Conservation (phyloP, 2,888 invertebrate genomes). For the Cactoblastis cactorum region DNA sequence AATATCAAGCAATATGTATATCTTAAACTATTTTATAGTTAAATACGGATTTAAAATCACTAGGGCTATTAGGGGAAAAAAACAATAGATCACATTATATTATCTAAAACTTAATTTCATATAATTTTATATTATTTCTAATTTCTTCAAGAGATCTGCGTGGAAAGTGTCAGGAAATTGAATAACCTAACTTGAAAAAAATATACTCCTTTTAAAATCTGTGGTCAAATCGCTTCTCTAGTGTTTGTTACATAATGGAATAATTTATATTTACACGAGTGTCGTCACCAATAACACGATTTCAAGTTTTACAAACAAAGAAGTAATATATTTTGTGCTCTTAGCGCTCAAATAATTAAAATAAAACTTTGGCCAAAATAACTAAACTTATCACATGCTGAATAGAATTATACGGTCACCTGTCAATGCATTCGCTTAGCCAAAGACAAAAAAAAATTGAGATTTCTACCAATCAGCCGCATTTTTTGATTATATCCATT, state of each 20-base stretch:
- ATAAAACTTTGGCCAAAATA: constrained; percentile 67
- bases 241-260: neutral
- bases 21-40: no score
- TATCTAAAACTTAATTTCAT: no score
- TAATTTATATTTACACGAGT: neutral
- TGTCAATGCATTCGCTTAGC: neutral
- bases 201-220: neutral
- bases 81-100: neutral
- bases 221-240: neutral
- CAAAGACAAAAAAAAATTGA: neutral
- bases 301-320: constrained; percentile 6
- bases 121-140: no score
- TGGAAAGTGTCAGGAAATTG: no score
- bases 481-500: neutral
- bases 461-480: constrained; percentile 6
- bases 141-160: no score
- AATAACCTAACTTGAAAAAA: no score
- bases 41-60: no score
- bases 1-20: neutral
- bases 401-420: constrained; percentile 29
- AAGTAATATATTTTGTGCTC: constrained; percentile 36
- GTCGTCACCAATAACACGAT: constrained; percentile 9
- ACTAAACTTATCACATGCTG: constrained; percentile 50
- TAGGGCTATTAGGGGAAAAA: neutral
- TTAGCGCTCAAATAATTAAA: constrained; percentile 51